Base-by-base conservation (phyloP, 2,888 invertebrate genomes). In the Fragum whitleyi region DNA sequence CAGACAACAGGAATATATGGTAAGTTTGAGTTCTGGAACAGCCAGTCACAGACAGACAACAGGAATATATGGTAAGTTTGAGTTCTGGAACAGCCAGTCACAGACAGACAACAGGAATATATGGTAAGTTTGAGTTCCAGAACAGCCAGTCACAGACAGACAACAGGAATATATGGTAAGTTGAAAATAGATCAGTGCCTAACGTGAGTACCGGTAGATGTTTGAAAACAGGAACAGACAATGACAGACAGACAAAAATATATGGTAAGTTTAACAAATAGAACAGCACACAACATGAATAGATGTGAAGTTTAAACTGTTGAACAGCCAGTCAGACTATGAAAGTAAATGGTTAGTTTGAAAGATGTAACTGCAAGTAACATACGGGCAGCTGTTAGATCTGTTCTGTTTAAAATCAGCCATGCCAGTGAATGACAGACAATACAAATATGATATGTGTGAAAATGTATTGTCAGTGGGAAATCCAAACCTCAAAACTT, bases 271-370 rank as follows among this genome's bases (percentile, higher is more conserved):
- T n/a, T n/a, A n/a, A n/a, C n/a, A n/a, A n/a, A n/a, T n/a, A n/a
- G n/a, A n/a, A n/a, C n/a, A n/a, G n/a, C n/a, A n/a, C n/a, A n/a
- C 89, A 92, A 67, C 95, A 96, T 87, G 96, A 96, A 93, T 98
- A 97, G 95, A 91, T 93, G 90, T 95, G 95, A 91, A 87, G 93
- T 78, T 1, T 19, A 14, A n/a, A 87, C 90, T n/a, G 7, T 90
- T 1, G 89, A 92, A 73, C 86, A 90, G 76, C 93, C 93, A 0
- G 90, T 93, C 53, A 87, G n/a, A n/a, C n/a, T n/a, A n/a, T n/a
- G n/a, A n/a, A n/a, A n/a, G n/a, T n/a, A n/a, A n/a, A n/a, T n/a
- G n/a, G n/a, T n/a, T n/a, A n/a, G n/a, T n/a, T n/a, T n/a, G n/a
- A n/a, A n/a, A n/a, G n/a, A n/a, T n/a, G n/a, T n/a, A n/a, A n/a